phyloP scores from a whole-genome alignment of 2,113 vertebrate species.

The Ictidomys tridecemlineatus region DNA sequence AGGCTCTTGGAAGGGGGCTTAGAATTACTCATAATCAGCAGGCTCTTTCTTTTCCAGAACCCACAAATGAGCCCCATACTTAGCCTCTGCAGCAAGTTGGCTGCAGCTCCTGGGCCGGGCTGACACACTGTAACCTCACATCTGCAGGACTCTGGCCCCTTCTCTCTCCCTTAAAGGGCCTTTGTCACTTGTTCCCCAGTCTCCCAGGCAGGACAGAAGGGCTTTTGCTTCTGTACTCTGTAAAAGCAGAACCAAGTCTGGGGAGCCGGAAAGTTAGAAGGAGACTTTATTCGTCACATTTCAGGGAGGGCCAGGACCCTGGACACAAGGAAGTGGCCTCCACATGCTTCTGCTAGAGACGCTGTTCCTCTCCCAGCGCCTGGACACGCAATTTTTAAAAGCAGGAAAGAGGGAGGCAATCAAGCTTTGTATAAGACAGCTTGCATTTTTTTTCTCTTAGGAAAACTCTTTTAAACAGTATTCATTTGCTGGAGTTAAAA shows the following conservation, averaged over 20 bases:
- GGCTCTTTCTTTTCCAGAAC: slow-evolving; percentile 54
- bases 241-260: neutral
- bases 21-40: slow-evolving; percentile 44
- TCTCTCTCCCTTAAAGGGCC: slow-evolving; percentile 48
- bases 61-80: neutral
- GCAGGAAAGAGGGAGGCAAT: neutral
- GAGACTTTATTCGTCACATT: neutral
- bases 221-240: slow-evolving; percentile 64
- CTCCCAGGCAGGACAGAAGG: slow-evolving; percentile 69
- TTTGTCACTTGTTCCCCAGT: slow-evolving; percentile 58
- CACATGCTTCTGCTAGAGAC: neutral
- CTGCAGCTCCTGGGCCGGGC: neutral
- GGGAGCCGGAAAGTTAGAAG: neutral
- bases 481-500: slow-evolving; percentile 26
- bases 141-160: slow-evolving; percentile 67
- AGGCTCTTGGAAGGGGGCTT: slow-evolving; percentile 13
- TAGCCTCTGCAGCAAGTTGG: rapidly evolving
- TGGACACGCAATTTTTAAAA: neutral
- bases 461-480: neutral
- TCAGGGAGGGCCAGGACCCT: neutral
- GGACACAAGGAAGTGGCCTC: neutral
- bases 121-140: slow-evolving; percentile 71
- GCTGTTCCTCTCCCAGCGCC: neutral
- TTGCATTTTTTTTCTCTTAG: slow-evolving; percentile 21
- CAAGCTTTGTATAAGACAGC: neutral